Base-by-base conservation (phyloP, 2,888 invertebrate genomes). In the Dynastes tityus region DNA sequence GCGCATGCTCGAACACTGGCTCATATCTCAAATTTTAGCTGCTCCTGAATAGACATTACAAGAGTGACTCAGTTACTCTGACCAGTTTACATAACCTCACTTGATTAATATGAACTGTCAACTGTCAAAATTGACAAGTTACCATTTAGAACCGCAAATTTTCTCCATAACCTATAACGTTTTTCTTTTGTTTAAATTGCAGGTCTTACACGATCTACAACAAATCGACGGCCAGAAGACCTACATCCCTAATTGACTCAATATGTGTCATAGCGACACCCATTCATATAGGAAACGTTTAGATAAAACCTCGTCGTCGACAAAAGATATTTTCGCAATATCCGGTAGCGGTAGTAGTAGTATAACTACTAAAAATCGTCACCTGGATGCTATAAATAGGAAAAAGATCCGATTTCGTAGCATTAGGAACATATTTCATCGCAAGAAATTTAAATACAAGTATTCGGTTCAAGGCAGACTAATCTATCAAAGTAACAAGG, bases 171-270 rank as follows among this genome's bases (percentile, higher is more conserved):
- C 5, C 32, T 5, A 4, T 37, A 37, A 5, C 32, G 32, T 37
- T 37, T 37, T 37, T 37, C 32, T 84, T 22, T 82, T 45, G 45
- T 45, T 45, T 6, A 8, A 45, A 45, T 45, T 45, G 9, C 45
- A 91, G 91, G 91, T 91, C 75, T 89, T 92, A 74, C 88, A 92
- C 85, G 94, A 92, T 81, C 88, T 93, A 80, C 89, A 90, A 80
- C 90, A 86, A 83, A 86, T 91, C 63, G 89, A 90, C 82, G 86
- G 87, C 61, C 86, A 87, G 78, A 85, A 86, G 77, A 85, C 86
- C 1, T 82, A 85, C 64, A 82, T 85, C 76, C 81, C 84, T 68
- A 87, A 90, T 86, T 90, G 90, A 90, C 90, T 88, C 83, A 84
- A 80, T 78, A 84, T 82, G 82, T 58, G 73, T 32, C 65, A 67